Base-by-base conservation (phyloP, 2,797 vertebrate genomes). In the Chloroceryle inda region DNA sequence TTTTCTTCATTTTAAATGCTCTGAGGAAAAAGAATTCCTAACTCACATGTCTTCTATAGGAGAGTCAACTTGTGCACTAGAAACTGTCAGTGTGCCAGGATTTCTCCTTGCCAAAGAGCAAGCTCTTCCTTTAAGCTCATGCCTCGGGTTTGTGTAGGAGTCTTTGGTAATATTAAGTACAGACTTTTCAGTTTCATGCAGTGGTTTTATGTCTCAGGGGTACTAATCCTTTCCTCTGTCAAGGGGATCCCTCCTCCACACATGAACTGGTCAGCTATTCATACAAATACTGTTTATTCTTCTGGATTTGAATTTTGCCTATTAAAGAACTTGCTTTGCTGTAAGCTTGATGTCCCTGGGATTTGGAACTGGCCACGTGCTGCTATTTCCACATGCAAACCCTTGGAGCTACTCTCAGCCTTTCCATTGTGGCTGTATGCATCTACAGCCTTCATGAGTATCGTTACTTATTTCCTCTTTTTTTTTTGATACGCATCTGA, bases 251-350 rank as follows among this genome's bases (percentile, higher is more conserved):
- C 92, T 96, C 92, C 93, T 97, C 89, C 93, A 74, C 71, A 92
- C 53, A 89, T 93, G 84, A 96, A 86, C 85, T 72, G 88, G 73
- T 96, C 88, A 91, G 58, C 91, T 96, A 92, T 93, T 95, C 79
- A 88, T 87, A 89, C 27, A 93, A 88, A 83, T 86, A 50, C 49
- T 96, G 82, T 97, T 97, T 96, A 93, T 96, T 96, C 81, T 88
- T 96, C 81, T 95, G 85, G 13, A 73, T 92, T 92, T 95, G 82
- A 94, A 92, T 95, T 85, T 88, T 90, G 87, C 88, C 66, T 96
- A 82, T 93, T 94, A 66, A 95, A 96, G 85, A 96, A 96, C 91
- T 90, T 95, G 73, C 82, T 97, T 90, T 85, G 88, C 92, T 95
- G 72, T 0, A 0, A 91, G 62, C 91, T 40, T 8, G 4, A 77